phyloP scores from a whole-genome alignment of 2,113 vertebrate genomes.

The Pyxicephalus adspersus region DNA sequence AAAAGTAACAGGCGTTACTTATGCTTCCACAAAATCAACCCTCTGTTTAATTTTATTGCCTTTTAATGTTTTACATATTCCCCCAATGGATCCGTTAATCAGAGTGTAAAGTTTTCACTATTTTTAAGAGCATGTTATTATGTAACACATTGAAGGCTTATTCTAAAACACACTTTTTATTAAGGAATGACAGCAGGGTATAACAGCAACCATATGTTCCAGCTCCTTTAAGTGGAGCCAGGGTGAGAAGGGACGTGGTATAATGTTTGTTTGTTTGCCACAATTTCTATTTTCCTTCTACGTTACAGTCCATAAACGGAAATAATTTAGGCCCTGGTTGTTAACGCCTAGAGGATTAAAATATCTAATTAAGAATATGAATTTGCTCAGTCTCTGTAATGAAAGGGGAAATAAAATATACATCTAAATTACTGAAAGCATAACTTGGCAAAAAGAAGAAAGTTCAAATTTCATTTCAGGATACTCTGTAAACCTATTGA shows the following conservation, averaged over 20 bases:
- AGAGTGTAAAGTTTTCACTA: constrained; percentile 54
- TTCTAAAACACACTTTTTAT: constrained; percentile 54
- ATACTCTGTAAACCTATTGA: background rate
- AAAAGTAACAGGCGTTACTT: constrained; percentile 11
- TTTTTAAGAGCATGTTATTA: constrained; percentile 39
- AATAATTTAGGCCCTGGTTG: constrained; percentile 48
- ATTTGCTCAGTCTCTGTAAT: constrained; percentile 20
- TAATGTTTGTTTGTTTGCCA: constrained; percentile 52
- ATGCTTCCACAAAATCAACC: constrained; percentile 43
- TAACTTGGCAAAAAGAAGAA: background rate
- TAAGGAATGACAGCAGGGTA: constrained; percentile 54
- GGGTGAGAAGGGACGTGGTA: constrained; percentile 43
- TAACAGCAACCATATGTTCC: constrained; percentile 54
- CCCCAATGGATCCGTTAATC: constrained; percentile 50
- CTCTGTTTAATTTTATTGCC: constrained; percentile 50
- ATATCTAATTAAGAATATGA: constrained; percentile 43
- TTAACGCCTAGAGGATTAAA: constrained; percentile 25
- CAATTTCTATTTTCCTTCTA: constrained; percentile 39
- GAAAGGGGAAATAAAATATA: background rate
- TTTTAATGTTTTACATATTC: constrained; percentile 54
- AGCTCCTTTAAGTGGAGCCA: constrained; percentile 36
- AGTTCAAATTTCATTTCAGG: background rate
- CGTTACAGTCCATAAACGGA: constrained; percentile 49
- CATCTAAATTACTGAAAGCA: background rate
- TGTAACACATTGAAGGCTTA: constrained; percentile 44